phyloP scores from a whole-genome alignment of 2,113 vertebrate species.

The Misgurnus anguillicaudatus region DNA sequence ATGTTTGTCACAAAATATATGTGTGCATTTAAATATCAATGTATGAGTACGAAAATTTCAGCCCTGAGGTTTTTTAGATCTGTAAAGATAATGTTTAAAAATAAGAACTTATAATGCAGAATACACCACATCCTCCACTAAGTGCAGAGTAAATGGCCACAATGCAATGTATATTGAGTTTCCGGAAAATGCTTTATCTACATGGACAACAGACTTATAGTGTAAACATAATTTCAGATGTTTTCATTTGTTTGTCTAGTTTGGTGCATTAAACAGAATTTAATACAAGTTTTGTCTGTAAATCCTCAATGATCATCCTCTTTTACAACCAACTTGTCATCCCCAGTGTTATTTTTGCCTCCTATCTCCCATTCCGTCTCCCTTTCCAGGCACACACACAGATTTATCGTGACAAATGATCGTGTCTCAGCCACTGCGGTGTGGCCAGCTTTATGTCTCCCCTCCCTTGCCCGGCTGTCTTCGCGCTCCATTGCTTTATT shows the following conservation, averaged over 20 bases:
- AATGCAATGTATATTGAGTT: background rate
- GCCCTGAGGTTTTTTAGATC: background rate
- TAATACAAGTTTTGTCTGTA: background rate
- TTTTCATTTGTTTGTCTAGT: background rate
- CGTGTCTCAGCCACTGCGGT: slow-evolving; percentile 21
- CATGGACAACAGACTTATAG: background rate
- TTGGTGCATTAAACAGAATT: background rate
- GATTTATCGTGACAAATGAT: slow-evolving; percentile 33
- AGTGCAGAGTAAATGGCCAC: background rate
- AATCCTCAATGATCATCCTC: background rate
- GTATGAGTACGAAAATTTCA: no score
- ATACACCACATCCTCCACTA: background rate
- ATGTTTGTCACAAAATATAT: no score
- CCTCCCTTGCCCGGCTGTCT: slow-evolving; percentile 33
- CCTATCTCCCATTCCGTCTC: background rate
- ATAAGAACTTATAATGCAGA: background rate
- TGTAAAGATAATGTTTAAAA: slow-evolving; percentile 7
- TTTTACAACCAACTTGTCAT: background rate
- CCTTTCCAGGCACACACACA: background rate
- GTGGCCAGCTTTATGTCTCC: slow-evolving; percentile 59
- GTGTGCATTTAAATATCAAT: no score
- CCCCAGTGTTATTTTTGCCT: background rate
- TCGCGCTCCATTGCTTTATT: slow-evolving; percentile 58
- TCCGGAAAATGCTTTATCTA: no score
- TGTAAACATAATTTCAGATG: background rate